Base-by-base conservation (phyloP, 1,140 invertebrate species). In the Zophobas morio region DNA sequence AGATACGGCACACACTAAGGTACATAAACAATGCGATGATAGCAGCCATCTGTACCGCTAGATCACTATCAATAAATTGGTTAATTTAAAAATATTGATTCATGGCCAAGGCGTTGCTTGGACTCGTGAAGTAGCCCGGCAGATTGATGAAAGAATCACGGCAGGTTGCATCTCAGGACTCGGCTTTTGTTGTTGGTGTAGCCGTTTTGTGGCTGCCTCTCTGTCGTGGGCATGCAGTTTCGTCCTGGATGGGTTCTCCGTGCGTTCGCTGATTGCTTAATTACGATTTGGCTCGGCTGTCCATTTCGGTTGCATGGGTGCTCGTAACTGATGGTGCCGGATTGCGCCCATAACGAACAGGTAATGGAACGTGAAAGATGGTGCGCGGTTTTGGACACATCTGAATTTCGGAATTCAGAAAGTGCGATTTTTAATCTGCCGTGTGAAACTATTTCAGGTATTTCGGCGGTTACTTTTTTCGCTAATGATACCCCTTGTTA, bases 11-110 rank as follows among this genome's bases (percentile, higher is more conserved):
- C 77, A 71, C 77, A 73, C 6, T 63, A 6, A 77, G 47, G 32
- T 54, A 79, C 78, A 75, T 77, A 78, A 75, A 75, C 76, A 75
- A 80, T 79, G 51, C 76, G 74, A 77, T 77, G 79, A 77, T 77
- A 81, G 63, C 77, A 63, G 63, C 53, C 74, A 76, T 76, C 73
- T 80, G 70, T 74, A 72, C 63, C 34, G 75, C 70, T 57, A 79
- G 82, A 83, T 83, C 82, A 63, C 80, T 82, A 83, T 83, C 82
- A 81, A 80, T 81, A 83, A 83, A 83, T 83, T 83, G 82, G 81
- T 83, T 83, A 83, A 83, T 83, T 83, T 83, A 83, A 83, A 83
- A 83, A 82, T 82, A 81, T 82, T 83, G 82, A 83, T 83, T 83
- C 81, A 83, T 82, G 81, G 78, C 70, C 74, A 72, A 79, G 81